Evolutionary conservation across 2,113 vertebrate species (phyloP).

Genomic region (Equus quagga): DNA sequence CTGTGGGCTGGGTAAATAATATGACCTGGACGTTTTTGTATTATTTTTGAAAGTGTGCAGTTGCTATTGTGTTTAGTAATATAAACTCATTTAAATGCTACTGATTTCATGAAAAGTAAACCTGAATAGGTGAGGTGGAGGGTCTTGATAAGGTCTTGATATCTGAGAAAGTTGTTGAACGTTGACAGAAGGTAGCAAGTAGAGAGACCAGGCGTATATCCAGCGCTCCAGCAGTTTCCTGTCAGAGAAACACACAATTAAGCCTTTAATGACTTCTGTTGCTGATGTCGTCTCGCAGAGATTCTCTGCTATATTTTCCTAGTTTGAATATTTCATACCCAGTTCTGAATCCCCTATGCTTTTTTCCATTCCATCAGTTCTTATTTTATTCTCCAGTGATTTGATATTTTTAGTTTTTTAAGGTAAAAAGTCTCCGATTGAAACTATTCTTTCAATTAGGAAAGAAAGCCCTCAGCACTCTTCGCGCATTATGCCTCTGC

Average conservation of each 20-base stretch:
- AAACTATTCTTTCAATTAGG: constrained; percentile 57
- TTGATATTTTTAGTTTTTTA: constrained; percentile 49
- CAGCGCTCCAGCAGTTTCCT: no score
- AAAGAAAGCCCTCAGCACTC: constrained; percentile 12
- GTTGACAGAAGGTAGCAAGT: not conserved
- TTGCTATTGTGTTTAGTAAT: not conserved
- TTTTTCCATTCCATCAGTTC: not conserved
- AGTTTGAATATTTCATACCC: not conserved
- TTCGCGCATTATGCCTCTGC: constrained; percentile 1
- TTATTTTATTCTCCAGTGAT: constrained; percentile 59
- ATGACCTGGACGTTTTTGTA: not conserved
- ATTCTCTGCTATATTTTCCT: not conserved
- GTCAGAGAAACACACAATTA: not conserved
- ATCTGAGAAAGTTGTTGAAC: not conserved
- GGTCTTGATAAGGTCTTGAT: not conserved
- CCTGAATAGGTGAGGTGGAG: not conserved
- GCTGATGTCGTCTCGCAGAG: not conserved
- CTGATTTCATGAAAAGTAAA: not conserved
- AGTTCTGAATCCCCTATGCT: not conserved
- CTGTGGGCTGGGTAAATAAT: not conserved
- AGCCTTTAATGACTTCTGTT: not conserved
- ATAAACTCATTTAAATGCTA: not conserved
- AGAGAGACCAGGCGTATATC: not conserved
- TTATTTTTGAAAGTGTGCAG: not conserved
- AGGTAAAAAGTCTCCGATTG: constrained; percentile 50